A percentile compares a stretch with the other conserved stretches of the same genome.
Conservation (phyloP, 2,113 vertebrate species). For the Cromileptes altivelis region DNA sequence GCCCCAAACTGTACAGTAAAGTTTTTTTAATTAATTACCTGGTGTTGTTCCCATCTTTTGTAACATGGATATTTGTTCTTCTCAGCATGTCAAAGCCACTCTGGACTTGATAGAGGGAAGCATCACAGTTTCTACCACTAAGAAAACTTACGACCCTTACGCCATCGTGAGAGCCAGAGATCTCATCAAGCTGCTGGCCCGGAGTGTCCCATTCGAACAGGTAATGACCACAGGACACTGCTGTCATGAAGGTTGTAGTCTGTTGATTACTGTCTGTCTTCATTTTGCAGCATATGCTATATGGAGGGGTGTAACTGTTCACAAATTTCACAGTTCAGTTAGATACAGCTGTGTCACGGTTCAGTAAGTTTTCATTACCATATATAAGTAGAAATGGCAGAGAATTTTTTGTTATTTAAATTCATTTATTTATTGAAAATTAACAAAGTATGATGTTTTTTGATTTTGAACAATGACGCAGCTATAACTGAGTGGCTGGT, state of each 20-base stretch:
- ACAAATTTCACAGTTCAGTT: too few relatives aligned
- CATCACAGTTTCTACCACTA: constrained; percentile 93
- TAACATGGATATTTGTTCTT: constrained; percentile 22
- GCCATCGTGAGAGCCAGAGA: constrained; percentile 93
- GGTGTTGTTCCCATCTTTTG: neutral
- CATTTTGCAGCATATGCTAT: too few relatives aligned
- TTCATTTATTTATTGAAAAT: too few relatives aligned
- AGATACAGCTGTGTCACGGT: too few relatives aligned
- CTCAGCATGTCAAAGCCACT: constrained; percentile 88
- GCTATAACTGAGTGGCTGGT: too few relatives aligned
- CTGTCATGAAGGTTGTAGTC: too few relatives aligned
- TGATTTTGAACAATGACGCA: too few relatives aligned
- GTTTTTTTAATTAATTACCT: neutral
- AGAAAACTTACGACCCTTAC: constrained; percentile 96
- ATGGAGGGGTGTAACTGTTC: too few relatives aligned
- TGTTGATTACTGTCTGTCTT: neutral
- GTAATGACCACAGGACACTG: constrained; percentile 69
- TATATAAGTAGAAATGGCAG: too few relatives aligned
- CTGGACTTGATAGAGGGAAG: constrained; percentile 98
- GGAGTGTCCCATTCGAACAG: constrained; percentile 98
- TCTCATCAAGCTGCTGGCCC: constrained; percentile 94
- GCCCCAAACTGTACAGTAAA: neutral
- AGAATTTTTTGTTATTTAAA: too few relatives aligned
- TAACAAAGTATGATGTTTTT: too few relatives aligned
- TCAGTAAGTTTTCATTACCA: too few relatives aligned